Evolutionary conservation across 2,888 invertebrate species (phyloP).

Genomic region (Ormyrus pomaceus): DNA sequence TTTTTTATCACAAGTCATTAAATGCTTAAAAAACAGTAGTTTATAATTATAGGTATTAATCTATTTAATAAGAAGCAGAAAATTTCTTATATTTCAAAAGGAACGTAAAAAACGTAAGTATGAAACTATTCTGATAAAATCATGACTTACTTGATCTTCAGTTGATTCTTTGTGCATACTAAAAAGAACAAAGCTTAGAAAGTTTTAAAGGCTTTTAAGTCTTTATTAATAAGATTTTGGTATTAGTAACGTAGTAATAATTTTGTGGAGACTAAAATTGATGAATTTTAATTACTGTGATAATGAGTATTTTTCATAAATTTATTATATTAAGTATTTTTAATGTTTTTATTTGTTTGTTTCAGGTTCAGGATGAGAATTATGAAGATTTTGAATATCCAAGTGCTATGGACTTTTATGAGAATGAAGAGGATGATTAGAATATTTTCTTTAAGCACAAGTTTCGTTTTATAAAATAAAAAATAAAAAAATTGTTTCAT

Average conservation of each 20-base stretch:
- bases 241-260: too few relatives aligned
- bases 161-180: conserved; percentile 27
- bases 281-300: too few relatives aligned
- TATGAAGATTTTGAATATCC: conserved; percentile 60
- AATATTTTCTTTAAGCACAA: conserved; percentile 47
- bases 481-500: conserved; percentile 43
- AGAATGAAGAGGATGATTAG: conserved; percentile 63
- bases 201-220: conserved; percentile 6
- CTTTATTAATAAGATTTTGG: neutral
- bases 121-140: conserved; percentile 47
- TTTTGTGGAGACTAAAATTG: too few relatives aligned
- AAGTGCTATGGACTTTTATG: conserved; percentile 61
- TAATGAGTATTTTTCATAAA: too few relatives aligned
- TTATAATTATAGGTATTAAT: conserved; percentile 67
- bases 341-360: conserved; percentile 59
- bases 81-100: conserved; percentile 65
- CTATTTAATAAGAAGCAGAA: conserved; percentile 67
- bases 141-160: conserved; percentile 29
- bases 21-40: conserved; percentile 46
- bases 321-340: too few relatives aligned
- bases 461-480: conserved; percentile 43
- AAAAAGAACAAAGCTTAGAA: neutral
- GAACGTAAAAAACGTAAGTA: conserved; percentile 65
- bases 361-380: conserved; percentile 67
- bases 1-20: neutral